Conservation (phyloP, 2,113 vertebrate genomes). For the Calonectris borealis region DNA sequence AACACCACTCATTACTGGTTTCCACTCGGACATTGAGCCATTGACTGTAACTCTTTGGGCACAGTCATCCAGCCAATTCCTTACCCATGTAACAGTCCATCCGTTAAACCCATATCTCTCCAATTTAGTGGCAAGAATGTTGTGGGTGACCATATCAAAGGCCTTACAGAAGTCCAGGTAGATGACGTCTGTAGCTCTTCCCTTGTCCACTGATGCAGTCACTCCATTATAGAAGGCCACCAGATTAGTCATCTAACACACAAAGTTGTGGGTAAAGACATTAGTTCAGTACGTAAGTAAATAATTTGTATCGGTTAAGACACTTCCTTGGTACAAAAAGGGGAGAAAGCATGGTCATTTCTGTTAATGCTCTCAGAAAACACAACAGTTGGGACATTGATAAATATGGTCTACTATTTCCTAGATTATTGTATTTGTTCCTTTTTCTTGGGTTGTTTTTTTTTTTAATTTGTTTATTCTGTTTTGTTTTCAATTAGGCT, state of each 20-base stretch:
- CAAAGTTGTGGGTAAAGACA: not conserved
- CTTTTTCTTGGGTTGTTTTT: not conserved
- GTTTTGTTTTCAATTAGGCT: not conserved
- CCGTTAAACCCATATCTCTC: not conserved
- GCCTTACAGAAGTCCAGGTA: not conserved
- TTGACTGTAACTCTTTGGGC: not conserved
- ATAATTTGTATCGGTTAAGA: not conserved
- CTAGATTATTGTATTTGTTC: not conserved
- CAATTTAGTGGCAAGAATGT: not conserved
- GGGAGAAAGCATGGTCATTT: not conserved
- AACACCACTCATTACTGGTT: not conserved
- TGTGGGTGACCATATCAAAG: not conserved
- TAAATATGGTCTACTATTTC: not conserved
- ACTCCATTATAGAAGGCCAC: not conserved
- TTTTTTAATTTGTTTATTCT: not conserved
- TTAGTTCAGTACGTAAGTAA: not conserved
- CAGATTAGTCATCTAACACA: not conserved
- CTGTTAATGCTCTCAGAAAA: not conserved
- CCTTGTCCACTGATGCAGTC: not conserved
- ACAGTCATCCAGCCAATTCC: not conserved
- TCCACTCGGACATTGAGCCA: not conserved
- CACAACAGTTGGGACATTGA: not conserved
- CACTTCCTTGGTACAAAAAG: not conserved
- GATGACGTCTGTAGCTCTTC: not conserved
- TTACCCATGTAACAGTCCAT: not conserved